phyloP scores from a whole-genome alignment of 2,888 invertebrate species.

The Aleiodes alternator region DNA sequence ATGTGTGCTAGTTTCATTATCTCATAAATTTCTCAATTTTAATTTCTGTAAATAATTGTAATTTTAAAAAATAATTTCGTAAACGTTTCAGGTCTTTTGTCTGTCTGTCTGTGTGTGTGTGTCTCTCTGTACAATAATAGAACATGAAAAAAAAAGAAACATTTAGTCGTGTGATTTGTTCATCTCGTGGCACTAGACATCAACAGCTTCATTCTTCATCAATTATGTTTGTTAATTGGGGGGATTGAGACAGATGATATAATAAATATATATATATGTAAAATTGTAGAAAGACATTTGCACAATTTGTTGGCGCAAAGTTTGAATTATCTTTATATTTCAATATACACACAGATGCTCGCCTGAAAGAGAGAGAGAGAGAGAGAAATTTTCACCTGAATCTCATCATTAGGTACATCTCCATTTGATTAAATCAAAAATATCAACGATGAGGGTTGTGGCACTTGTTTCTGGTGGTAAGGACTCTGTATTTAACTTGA shows the following conservation, averaged over 20 bases:
- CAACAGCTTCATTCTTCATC: background rate
- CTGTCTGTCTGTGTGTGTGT: too few relatives aligned
- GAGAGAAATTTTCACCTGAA: slow-evolving; percentile 50
- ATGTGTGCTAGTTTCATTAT: too few relatives aligned
- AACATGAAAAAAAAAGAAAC: background rate
- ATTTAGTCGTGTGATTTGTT: slow-evolving; percentile 49
- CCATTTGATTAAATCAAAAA: slow-evolving; percentile 40
- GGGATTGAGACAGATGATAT: background rate
- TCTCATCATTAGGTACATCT: slow-evolving; percentile 55
- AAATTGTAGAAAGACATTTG: slow-evolving; percentile 35
- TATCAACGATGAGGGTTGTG: slow-evolving; percentile 86
- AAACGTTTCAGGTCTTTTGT: background rate
- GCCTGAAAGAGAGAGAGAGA: slow-evolving; percentile 59
- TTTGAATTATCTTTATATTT: slow-evolving; percentile 50
- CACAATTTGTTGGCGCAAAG: slow-evolving; percentile 20
- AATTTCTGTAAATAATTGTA: too few relatives aligned
- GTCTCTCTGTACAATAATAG: slow-evolving; percentile 14
- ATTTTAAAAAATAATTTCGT: background rate
- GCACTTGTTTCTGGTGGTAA: slow-evolving; percentile 98
- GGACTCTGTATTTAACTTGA: slow-evolving; percentile 99
- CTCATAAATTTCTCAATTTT: too few relatives aligned
- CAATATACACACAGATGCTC: slow-evolving; percentile 63
- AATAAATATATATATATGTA: slow-evolving; percentile 36
- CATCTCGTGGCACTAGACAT: background rate
- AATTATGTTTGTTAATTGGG: background rate